Conservation (phyloP, 2,888 invertebrate species). For the Calliscelio sp. region DNA sequence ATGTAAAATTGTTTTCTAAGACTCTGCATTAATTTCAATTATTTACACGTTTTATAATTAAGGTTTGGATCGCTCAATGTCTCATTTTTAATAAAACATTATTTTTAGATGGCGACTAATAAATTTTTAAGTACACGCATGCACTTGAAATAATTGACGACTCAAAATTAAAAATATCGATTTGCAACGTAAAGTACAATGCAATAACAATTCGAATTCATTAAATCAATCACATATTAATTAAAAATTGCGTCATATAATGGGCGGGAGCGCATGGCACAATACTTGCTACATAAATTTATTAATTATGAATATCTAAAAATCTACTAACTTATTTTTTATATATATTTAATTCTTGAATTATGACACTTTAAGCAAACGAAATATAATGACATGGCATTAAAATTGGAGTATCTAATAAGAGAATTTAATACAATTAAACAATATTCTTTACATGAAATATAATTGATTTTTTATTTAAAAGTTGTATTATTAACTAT, state of each 20-base stretch:
- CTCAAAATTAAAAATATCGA: conserved; percentile 22
- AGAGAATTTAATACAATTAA: too few relatives aligned
- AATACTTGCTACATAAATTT: conserved; percentile 1
- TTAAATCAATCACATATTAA: conserved; percentile 35
- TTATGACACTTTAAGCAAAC: too few relatives aligned
- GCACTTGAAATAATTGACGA: conserved; percentile 22
- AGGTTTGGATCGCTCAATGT: conserved; percentile 16
- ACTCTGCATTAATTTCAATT: conserved; percentile 1
- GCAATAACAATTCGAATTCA: conserved; percentile 9
- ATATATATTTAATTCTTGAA: too few relatives aligned
- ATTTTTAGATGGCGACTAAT: conserved; percentile 4
- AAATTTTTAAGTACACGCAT: conserved; percentile 49
- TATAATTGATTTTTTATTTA: too few relatives aligned
- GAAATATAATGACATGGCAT: too few relatives aligned
- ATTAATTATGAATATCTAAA: too few relatives aligned
- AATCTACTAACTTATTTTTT: too few relatives aligned
- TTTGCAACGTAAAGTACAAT: conserved; percentile 32
- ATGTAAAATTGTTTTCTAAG: conserved; percentile 6
- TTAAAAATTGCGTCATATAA: conserved; percentile 18
- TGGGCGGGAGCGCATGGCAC: conserved; percentile 38
- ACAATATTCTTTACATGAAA: too few relatives aligned
- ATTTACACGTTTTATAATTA: conserved; percentile 6
- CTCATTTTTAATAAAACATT: conserved; percentile 14
- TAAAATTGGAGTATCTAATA: too few relatives aligned
- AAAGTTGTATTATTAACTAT: too few relatives aligned